Evolutionary conservation across 2,888 invertebrate genomes (phyloP).

Genomic region (Apodemia duryi): DNA sequence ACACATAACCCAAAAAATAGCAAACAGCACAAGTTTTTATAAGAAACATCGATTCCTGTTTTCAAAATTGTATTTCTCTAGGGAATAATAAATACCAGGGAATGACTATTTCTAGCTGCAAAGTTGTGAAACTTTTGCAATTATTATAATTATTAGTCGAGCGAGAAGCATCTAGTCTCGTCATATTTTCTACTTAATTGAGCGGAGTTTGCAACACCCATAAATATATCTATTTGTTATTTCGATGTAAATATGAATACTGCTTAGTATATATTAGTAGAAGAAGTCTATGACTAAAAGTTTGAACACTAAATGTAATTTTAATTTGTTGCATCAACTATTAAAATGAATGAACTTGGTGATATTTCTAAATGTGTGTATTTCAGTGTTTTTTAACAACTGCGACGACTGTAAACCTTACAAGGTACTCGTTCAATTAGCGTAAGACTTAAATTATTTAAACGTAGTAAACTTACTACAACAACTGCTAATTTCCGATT

Average conservation of each 20-base stretch:
- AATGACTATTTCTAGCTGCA: constrained; percentile 14
- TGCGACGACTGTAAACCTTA: too few species aligned
- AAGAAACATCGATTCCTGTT: neutral
- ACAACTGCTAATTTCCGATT: too few species aligned
- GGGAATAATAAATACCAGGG: constrained; percentile 19
- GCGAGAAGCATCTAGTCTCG: constrained; percentile 59
- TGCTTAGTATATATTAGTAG: constrained; percentile 30
- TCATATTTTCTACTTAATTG: constrained; percentile 74
- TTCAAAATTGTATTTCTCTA: constrained; percentile 2
- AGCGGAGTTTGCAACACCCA: constrained; percentile 57
- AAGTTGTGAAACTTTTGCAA: constrained; percentile 63
- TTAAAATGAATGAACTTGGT: too few species aligned
- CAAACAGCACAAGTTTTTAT: neutral
- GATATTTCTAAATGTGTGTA: too few species aligned
- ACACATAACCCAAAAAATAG: neutral
- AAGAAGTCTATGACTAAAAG: neutral
- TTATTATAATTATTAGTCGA: constrained; percentile 72
- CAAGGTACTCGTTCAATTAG: too few species aligned
- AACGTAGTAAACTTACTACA: too few species aligned
- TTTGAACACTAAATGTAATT: too few species aligned
- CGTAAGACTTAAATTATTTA: too few species aligned
- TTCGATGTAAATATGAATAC: constrained; percentile 49
- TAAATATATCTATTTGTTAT: constrained; percentile 64
- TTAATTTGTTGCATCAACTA: too few species aligned
- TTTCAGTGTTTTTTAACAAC: too few species aligned